Evolutionary conservation across 2,113 vertebrate genomes (phyloP), one percentile per base, ranked within the genome.

Genomic region (Drymodes brunneopygia): DNA sequence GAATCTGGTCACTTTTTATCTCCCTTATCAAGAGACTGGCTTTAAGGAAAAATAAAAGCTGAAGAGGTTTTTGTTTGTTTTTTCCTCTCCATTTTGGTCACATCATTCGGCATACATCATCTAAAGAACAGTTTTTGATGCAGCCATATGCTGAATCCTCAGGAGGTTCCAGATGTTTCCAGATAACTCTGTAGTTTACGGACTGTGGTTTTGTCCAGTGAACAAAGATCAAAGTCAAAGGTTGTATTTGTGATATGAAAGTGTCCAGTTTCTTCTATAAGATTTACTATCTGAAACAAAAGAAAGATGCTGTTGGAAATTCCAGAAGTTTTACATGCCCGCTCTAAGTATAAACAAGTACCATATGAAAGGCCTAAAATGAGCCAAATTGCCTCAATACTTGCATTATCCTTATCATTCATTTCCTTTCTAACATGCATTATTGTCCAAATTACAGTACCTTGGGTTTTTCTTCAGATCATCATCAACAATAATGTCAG

Each of bases 141-240:
- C 97, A 98, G 97, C 97, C 98, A 96, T 98, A 96, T 95, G 96
- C 95, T 97, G 82, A 94, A 97, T 95, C 92, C 97, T 99, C 98
- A 99, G 94, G 99, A 99, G 61, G 98, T 98, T 91, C 99, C 99
- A 54, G 98, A 99, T 42, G 98, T 99, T 92, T 99, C 99, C 98
- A 99, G 98, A 91, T 99, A 99, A 98, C 99, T 99, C 98, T 99
- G 99, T 88, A 99, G 98, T 97, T 99, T 99, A 91, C 99, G 98
- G 21, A 99, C 99, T 67, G 99, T 99, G 61, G 98, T 99, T 98
- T 99, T 99, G 98, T 99, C 99, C 98, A 99, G 97, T 35, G 99
- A 99, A 97, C 99, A 99, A 96, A 99, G 99, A 97, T 99, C 99
- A 98, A 99, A 99, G 98, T 99, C 99, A 98, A 99, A 99, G 47